Evolutionary conservation across 2,797 vertebrate species (phyloP), one percentile per base, ranked within the genome.

Genomic region (Epinephelus malabaricus): DNA sequence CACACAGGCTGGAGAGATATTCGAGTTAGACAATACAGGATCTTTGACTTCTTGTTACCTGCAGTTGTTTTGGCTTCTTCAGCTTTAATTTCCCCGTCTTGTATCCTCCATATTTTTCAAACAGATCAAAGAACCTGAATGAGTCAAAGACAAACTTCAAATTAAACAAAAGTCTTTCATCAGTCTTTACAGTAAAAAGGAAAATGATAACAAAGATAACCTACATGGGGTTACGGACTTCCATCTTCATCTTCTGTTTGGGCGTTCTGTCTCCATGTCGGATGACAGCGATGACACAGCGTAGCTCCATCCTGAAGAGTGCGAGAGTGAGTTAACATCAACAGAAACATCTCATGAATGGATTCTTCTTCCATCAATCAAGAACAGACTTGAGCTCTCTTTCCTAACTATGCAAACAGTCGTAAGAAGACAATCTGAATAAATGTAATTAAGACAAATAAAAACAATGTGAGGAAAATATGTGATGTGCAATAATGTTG

Each of bases 231-330:
- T 99, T 98, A 17, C 97, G 97, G 64, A 99, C 98, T 89, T 99
- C 98, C 98, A 99, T 99, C 93, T 99, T 99, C 98, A 99, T 99
- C 92, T 99, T 99, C 93, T 99, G 98, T 89, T 99, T 99, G 0
- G 98, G 98, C 0, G 98, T 99, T 70, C 98, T 93, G 89, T 99
- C 98, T 73, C 98, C 98, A 0, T 99, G 98, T 14, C 98, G 96
- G 81, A 99, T 99, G 65, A 99, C 94, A 2, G 98, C 98, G 25
- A 99, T 99, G 77, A 99, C 98, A 66, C 98, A 98, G 40, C 98
- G 97, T 11, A 99, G 96, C 82, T 99, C 98, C 98, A 99, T 99
- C 98, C 98, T 99, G 86, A 23, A 10, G 13, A 46, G 30, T 1
- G 11, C 0, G 30, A 11, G 9, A 56, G 17, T 1, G 9, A n/a